Base-by-base conservation (phyloP, 2,797 vertebrate genomes). In the Lophotriccus pileatus region DNA sequence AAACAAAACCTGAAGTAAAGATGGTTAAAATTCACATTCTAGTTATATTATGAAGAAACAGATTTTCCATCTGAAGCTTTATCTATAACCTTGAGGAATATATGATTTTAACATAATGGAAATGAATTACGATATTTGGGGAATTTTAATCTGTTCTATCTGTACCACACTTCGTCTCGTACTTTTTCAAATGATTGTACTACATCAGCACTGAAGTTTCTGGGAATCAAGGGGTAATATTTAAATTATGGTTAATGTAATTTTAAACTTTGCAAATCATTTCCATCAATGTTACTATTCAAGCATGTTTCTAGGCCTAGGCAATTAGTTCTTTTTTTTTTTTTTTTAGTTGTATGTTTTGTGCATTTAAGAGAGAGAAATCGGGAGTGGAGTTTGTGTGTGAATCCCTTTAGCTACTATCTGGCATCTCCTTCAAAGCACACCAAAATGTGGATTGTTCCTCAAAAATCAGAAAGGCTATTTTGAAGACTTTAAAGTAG, bases 241-340 rank as follows among this genome's bases (percentile, higher is more conserved):
- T 97, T 98, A 98, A 97, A 97, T 97, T 97, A 98, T 96, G 91
- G 68, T 92, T 97, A 94, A 96, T 96, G 97, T 98, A 95, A 97
- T 97, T 98, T 97, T 96, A 94, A 94, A 94, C 89, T 92, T 96
- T 90, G 95, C 92, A 90, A 34, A 96, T 95, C 27, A 28, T 97
- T 97, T 97, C 94, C 97, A 94, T 95, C 92, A 55, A 68, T 93
- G 79, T 93, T 96, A 69, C 70, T 95, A 76, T 96, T 93, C 59
- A 86, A 95, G 98, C 97, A 98, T 97, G 97, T 97, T 97, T 97
- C 90, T 97, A 97, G 95, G 76, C 88, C 75, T 97, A 96, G 97
- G 44, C 62, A 81, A 83, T 96, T 95, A 96, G 59, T 91, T 87
- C 80, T 53, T 55, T 88, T 90, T 39, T n/a, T 88, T 90, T 39